phyloP scores from a whole-genome alignment of 1,140 invertebrate genomes.

The Pseudomyrmex gracilis region DNA sequence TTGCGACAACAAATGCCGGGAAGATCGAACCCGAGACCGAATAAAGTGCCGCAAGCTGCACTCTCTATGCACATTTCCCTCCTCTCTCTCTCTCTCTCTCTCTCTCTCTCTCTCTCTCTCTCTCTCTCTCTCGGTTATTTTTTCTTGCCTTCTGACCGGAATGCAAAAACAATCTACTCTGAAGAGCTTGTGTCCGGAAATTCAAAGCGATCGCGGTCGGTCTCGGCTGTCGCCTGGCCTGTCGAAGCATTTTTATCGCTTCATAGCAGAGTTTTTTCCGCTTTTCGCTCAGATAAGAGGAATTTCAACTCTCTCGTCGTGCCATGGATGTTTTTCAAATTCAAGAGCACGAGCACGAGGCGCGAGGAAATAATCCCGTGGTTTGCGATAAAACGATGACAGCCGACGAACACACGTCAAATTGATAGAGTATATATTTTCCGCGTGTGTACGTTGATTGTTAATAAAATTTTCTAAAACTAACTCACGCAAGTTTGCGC shows the following conservation, averaged over 20 bases:
- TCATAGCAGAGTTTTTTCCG: background rate
- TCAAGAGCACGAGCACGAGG: too few relatives aligned
- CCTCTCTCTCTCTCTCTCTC: too few relatives aligned
- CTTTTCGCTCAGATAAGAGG: background rate
- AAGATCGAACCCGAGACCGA: conserved; percentile 16
- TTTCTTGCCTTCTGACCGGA: conserved; percentile 26
- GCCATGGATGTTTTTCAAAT: background rate
- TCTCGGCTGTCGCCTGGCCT: background rate
- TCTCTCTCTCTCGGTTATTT: conserved; percentile 13
- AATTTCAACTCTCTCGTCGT: background rate
- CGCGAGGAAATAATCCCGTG: background rate
- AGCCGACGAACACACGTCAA: background rate
- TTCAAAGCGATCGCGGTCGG: conserved; percentile 1
- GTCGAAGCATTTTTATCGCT: background rate
- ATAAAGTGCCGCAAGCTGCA: background rate
- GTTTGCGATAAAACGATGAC: background rate
- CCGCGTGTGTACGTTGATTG: too few relatives aligned
- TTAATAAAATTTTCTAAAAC: background rate
- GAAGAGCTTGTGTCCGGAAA: background rate
- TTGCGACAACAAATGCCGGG: background rate
- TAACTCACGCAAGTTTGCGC: background rate
- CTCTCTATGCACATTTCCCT: too few relatives aligned
- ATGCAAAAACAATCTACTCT: background rate
- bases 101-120: too few relatives aligned
- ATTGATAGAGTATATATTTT: background rate